Percentiles rank a stretch among this genome's conserved stretches.
These are phyloP conservation scores for Nomada fucata DNA, from an alignment of 2,888 invertebrate species.

Conservation along the genomic window DNA sequence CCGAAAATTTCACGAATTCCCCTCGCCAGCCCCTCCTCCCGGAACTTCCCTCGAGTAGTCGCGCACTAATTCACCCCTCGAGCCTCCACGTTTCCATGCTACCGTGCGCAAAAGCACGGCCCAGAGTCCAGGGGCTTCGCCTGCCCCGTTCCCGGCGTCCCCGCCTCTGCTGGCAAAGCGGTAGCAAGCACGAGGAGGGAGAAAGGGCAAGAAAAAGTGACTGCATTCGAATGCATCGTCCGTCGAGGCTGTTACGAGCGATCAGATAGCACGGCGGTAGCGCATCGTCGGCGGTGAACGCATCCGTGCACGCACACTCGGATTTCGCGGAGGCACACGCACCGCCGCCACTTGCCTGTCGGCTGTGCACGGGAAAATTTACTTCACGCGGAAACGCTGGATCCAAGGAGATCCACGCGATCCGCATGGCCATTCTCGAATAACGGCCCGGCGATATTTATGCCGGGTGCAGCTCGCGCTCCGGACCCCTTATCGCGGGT, in stretches of 20 bases:
- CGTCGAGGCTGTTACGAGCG: slow-evolving; percentile 74
- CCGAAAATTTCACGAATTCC: too few species aligned
- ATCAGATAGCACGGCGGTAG: slow-evolving; percentile 73
- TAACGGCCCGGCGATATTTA: slow-evolving; percentile 52
- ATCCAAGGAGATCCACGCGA: slow-evolving; percentile 54
- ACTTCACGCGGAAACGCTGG: slow-evolving; percentile 67
- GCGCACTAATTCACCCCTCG: too few species aligned
- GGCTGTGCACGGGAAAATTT: slow-evolving; percentile 44
- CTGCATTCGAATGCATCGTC: slow-evolving; percentile 67
- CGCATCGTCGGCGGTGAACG: slow-evolving; percentile 46
- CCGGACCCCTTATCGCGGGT: slow-evolving; percentile 53
- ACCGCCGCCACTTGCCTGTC: slow-evolving; percentile 46
- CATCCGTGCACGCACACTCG: slow-evolving; percentile 42
- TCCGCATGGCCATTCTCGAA: slow-evolving; percentile 33
- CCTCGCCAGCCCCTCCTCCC: too few species aligned
- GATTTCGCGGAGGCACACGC: slow-evolving; percentile 45
- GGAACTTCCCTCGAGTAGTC: too few species aligned
- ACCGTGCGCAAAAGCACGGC: too few species aligned
- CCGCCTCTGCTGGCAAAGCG: too few species aligned
- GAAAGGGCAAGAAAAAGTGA: slow-evolving; percentile 43
- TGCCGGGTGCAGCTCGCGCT: slow-evolving; percentile 41
- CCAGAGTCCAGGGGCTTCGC: neutral
- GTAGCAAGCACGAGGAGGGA: neutral
- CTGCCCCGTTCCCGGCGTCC: too few species aligned
- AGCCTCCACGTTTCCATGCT: too few species aligned